Conservation (phyloP, 1,140 invertebrate genomes). For the Drosophila ananassae region DNA sequence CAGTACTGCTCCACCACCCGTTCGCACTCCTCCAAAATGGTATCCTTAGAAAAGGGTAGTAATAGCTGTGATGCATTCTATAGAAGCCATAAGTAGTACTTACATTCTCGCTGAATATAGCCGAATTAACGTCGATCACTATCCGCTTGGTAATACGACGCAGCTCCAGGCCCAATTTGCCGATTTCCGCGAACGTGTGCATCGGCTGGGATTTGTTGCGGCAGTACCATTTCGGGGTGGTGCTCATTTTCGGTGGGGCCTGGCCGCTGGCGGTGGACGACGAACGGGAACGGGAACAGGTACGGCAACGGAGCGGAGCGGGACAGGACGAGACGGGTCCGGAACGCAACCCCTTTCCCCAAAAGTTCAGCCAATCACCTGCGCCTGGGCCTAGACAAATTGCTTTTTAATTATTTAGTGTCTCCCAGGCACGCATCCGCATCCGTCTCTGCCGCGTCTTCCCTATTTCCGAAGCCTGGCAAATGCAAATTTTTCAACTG, state of each 20-base stretch:
- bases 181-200: conserved; percentile 81
- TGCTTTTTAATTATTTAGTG: conserved; percentile 78
- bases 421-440: conserved; percentile 75
- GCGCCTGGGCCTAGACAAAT: conserved; percentile 63
- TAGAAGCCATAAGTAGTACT: conserved; percentile 17
- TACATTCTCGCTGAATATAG: conserved; percentile 79
- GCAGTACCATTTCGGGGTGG: conserved; percentile 82
- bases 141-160: conserved; percentile 76
- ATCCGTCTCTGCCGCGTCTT: conserved; percentile 35
- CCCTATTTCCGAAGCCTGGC: conserved; percentile 46
- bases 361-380: conserved; percentile 48
- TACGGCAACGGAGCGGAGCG: neutral
- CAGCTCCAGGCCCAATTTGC: conserved; percentile 73
- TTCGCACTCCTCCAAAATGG: conserved; percentile 79
- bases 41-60: conserved; percentile 44
- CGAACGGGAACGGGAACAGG: conserved; percentile 5
- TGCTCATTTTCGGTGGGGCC: conserved; percentile 72
- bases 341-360: conserved; percentile 30
- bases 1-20: conserved; percentile 75
- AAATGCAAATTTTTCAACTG: conserved; percentile 73
- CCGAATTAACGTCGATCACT: conserved; percentile 77
- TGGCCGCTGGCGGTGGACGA: conserved; percentile 30
- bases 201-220: conserved; percentile 83
- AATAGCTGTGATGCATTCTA: neutral
- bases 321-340: neutral